A percentile compares a stretch with the other conserved stretches of the same genome.
These are phyloP conservation scores for Haliclona indistincta DNA, from an alignment of 37 sponge, comb jelly and placozoan species.

Conservation along the genomic window DNA sequence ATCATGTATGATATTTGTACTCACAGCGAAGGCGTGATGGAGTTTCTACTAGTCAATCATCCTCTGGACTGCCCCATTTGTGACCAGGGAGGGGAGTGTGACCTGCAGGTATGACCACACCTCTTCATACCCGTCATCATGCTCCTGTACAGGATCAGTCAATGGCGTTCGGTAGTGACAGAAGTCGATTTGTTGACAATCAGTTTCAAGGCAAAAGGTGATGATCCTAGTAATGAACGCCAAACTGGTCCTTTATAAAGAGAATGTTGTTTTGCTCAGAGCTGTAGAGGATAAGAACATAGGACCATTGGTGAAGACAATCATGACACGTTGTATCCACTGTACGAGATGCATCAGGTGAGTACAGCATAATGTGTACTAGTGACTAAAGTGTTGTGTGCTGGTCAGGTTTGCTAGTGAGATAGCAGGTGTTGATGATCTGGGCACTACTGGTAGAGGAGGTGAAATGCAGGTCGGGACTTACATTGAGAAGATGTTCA, in stretches of 20 bases:
- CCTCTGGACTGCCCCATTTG: conserved; percentile 99
- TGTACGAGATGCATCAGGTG: conserved; percentile 94
- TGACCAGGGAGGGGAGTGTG: conserved; percentile 99
- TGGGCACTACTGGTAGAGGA: conserved; percentile 96
- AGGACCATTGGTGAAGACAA: conserved; percentile 97
- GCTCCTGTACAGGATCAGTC: conserved; percentile 81
- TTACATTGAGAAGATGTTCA: conserved; percentile 94
- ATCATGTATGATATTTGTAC: background rate
- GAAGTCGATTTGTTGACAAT: conserved; percentile 94
- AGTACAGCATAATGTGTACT: background rate
- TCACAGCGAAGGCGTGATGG: conserved; percentile 96
- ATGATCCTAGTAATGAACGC: background rate
- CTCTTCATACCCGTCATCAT: background rate
- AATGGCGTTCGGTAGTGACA: conserved; percentile 96
- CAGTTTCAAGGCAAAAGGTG: conserved; percentile 85
- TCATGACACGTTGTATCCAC: conserved; percentile 99
- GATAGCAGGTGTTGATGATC: conserved; percentile 93
- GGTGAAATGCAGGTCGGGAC: conserved; percentile 98
- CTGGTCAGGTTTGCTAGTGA: conserved; percentile 86
- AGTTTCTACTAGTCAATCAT: conserved; percentile 98
- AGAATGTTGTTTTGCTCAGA: conserved; percentile 17
- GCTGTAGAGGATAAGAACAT: conserved; percentile 99
- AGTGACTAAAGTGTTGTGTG: background rate
- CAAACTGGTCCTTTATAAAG: background rate
- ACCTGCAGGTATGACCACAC: conserved; percentile 67